Evolutionary conservation across 2,113 vertebrate species (phyloP).

Genomic region (Marmota monax): DNA sequence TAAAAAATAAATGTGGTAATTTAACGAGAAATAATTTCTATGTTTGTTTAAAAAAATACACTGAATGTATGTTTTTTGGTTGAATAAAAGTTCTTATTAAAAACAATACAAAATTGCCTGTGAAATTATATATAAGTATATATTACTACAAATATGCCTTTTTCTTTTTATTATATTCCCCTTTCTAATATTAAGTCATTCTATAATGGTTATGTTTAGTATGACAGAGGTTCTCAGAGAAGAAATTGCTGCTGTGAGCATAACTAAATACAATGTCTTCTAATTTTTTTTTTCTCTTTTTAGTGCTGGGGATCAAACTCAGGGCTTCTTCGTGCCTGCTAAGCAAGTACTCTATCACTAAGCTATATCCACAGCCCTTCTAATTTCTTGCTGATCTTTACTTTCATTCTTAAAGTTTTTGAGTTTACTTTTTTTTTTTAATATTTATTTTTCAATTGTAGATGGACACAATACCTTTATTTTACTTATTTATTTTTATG

Average conservation of each 20-base stretch:
- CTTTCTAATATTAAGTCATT: not conserved
- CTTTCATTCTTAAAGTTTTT: not conserved
- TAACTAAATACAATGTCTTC: not conserved
- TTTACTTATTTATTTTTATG: too few species aligned
- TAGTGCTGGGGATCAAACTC: not conserved
- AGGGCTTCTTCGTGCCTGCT: too few species aligned
- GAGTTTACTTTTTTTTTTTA: too few species aligned
- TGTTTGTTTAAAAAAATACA: conserved; percentile 45
- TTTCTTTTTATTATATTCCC: not conserved
- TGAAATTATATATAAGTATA: not conserved
- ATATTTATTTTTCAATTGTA: too few species aligned
- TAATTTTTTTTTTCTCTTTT: not conserved
- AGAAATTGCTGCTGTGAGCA: not conserved
- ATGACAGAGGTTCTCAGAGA: not conserved
- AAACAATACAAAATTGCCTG: not conserved
- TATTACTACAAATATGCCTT: not conserved
- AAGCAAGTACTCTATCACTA: not conserved
- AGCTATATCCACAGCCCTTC: not conserved
- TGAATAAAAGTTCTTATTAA: not conserved
- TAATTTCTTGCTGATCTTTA: not conserved
- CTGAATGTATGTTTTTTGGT: not conserved
- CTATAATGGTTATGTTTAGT: not conserved
- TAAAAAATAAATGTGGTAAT: not conserved
- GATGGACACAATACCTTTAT: too few species aligned
- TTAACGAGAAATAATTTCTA: conserved; percentile 24